A percentile compares a stretch with the other conserved stretches of the same genome.
Conservation (phyloP, 2,888 invertebrate genomes). For the Abrostola triplasia region DNA sequence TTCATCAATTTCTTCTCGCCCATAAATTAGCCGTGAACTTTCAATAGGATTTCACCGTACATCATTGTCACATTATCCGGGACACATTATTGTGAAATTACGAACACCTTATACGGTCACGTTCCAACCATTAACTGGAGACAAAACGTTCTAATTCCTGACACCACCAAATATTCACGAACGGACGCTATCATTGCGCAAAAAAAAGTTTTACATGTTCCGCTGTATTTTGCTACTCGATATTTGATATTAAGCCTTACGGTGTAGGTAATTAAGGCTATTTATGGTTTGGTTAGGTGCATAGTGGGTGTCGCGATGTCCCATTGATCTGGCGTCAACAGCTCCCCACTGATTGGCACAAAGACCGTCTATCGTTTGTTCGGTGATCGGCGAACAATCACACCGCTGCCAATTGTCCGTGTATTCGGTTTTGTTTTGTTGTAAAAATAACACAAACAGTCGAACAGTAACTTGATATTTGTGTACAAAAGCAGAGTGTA, state of each 20-base stretch:
- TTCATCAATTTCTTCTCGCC: conserved; percentile 63
- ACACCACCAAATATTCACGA: conserved; percentile 84
- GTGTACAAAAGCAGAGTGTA: conserved; percentile 35
- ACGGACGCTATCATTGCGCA: conserved; percentile 86
- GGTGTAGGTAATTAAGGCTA: conserved; percentile 28
- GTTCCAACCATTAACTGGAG: conserved; percentile 86
- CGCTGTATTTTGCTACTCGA: conserved; percentile 39
- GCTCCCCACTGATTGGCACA: conserved; percentile 84
- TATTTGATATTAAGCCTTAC: conserved; percentile 57
- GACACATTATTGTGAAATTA: conserved; percentile 84
- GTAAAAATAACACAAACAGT: conserved; percentile 60
- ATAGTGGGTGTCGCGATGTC: conserved; percentile 69
- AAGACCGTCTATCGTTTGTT: conserved; percentile 81
- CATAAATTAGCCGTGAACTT: conserved; percentile 77
- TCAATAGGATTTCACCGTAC: conserved; percentile 74
- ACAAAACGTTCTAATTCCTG: conserved; percentile 87
- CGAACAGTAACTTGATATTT: conserved; percentile 56
- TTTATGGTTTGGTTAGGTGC: conserved; percentile 25
- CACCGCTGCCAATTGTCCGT: conserved; percentile 73
- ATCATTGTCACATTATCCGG: conserved; percentile 81
- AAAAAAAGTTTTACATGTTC: conserved; percentile 67
- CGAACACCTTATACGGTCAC: conserved; percentile 81
- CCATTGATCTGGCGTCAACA: conserved; percentile 83
- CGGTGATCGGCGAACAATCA: conserved; percentile 81
- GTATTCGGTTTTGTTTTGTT: conserved; percentile 63